phyloP scores from a whole-genome alignment of 2,888 invertebrate genomes.

The Lochmaea capreae region DNA sequence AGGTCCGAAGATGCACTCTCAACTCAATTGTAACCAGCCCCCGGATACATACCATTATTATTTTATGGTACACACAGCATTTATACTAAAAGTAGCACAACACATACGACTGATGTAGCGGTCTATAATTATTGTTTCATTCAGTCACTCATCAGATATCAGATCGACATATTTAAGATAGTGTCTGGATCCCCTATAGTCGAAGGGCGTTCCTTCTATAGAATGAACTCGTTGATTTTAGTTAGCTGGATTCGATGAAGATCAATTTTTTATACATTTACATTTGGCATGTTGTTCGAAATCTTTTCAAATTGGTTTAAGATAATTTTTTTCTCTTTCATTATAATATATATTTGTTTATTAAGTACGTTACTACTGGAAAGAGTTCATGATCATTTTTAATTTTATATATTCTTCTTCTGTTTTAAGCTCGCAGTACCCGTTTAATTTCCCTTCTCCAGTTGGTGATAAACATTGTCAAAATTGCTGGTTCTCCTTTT shows the following conservation, averaged over 20 bases:
- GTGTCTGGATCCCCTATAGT: constrained; percentile 18
- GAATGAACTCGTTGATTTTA: constrained; percentile 5
- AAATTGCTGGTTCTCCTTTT: too few species aligned
- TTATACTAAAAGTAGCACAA: constrained; percentile 56
- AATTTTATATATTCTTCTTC: too few species aligned
- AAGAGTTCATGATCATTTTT: too few species aligned
- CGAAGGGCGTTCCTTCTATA: constrained; percentile 12
- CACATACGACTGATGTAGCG: constrained; percentile 60
- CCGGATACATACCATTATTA: constrained; percentile 51
- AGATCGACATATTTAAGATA: constrained; percentile 45
- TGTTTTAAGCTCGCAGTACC: too few species aligned
- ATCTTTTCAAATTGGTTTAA: too few species aligned
- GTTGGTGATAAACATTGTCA: too few species aligned
- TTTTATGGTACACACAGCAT: constrained; percentile 52
- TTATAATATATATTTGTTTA: too few species aligned
- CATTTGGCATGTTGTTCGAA: too few species aligned
- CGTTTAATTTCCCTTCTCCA: too few species aligned
- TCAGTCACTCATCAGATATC: constrained; percentile 59
- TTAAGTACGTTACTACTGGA: too few species aligned
- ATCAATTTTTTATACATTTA: too few species aligned
- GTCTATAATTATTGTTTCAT: constrained; percentile 64
- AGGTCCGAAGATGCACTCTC: not conserved
- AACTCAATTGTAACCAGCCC: constrained; percentile 41
- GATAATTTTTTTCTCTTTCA: too few species aligned
- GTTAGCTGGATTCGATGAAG: not conserved